A percentile compares a stretch with the other conserved stretches of the same genome.
Conservation (phyloP, 2,113 vertebrate genomes). For the Maccullochella peelii region DNA sequence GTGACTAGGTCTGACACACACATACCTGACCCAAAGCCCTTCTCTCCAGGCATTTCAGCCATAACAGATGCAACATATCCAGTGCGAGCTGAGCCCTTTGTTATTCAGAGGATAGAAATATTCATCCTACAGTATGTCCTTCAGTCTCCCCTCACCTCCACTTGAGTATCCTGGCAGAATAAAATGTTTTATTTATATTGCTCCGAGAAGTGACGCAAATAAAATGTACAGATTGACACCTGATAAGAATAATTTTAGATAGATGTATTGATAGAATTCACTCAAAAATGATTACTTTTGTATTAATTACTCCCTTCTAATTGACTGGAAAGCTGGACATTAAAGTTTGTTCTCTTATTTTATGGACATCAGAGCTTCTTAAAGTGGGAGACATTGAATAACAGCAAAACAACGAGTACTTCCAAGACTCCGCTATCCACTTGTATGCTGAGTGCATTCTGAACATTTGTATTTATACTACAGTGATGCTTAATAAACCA, state of each 20-base stretch:
- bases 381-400: not conserved
- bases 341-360: not conserved
- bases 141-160: constrained; percentile 1
- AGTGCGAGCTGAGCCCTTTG: constrained; percentile 1
- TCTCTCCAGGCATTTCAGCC: constrained; percentile 8
- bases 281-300: not conserved
- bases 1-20: constrained; percentile 4
- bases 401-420: not conserved
- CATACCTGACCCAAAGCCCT: constrained; percentile 2
- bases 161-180: constrained; percentile 5
- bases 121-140: not conserved
- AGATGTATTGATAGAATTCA: not conserved
- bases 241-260: not conserved
- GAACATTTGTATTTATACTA: not conserved
- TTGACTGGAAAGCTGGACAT: not conserved
- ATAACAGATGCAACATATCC: constrained; percentile 30
- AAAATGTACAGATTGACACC: not conserved
- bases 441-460: not conserved
- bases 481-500: not conserved
- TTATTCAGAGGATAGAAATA: constrained; percentile 25
- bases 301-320: not conserved
- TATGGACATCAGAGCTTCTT: not conserved
- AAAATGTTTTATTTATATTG: constrained; percentile 1
- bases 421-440: not conserved
- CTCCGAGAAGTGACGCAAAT: not conserved